Base-by-base conservation (phyloP, 2,888 invertebrate genomes). In the Acronicta aceris region DNA sequence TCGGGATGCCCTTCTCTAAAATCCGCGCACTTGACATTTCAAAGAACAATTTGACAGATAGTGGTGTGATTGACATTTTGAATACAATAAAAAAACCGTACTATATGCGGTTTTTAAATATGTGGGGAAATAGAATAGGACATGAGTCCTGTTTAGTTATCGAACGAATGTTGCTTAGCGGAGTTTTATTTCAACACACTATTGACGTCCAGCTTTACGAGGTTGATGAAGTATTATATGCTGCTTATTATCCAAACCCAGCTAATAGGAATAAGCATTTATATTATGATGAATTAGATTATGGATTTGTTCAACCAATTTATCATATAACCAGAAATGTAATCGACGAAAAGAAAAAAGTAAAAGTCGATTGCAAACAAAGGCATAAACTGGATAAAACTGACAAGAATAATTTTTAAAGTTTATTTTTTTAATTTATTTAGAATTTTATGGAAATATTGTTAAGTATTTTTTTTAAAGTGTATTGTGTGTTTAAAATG, bases 11-110 rank as follows among this genome's bases (percentile, higher is more conserved):
- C 2, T 95, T 85, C 76, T 95, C 96, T 0, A 95, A 93, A 88
- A 81, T 96, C 9, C 84, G 95, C 45, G 92, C 95, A 0, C 82
- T 96, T 21, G 96, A 96, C 68, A 86, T 96, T 5, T 91, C 95
- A 0, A 76, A 94, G 45, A 96, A 96, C 72, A 91, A 90, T 77
- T 89, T 96, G 47, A 91, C 88, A 1, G 95, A 96, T 64, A 66
- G 64, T 27, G 96, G 96, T 12, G 78, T 96, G 33, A 71, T 95
- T 1, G 93, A 95, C 62, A 75, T 96, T 46, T 84, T 96, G 45
- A 93, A 95, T 66, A 92, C 95, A 0, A 70, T 96, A 1, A 96
- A 95, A 74, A 96, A 96, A 76, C 90, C 91, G 9, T 86, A 76
- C 47, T 88, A 78, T 70, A 59, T 93, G 41, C 79, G 91, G 36